These are phyloP conservation scores for Indri indri DNA, from an alignment of 2,113 vertebrate species.

Conservation along the genomic window DNA sequence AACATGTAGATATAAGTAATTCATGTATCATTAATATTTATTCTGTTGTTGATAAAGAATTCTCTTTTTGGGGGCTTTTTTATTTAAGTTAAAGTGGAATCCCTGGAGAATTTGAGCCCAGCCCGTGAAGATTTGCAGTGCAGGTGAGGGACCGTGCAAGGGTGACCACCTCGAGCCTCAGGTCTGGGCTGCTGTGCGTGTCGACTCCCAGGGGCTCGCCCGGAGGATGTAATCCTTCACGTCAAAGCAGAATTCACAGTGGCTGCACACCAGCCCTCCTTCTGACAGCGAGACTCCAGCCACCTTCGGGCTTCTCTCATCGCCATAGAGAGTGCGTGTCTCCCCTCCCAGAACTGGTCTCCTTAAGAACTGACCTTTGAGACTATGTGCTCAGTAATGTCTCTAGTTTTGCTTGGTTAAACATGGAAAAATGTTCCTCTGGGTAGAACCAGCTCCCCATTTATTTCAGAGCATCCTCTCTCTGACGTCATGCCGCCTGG, in stretches of 20 bases:
- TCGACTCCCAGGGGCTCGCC: background rate
- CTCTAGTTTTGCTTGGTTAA: constrained; percentile 62
- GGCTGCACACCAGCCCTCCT: background rate
- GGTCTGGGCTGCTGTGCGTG: rapidly evolving
- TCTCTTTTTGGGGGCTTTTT: background rate
- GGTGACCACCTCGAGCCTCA: background rate
- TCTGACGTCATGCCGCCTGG: constrained; percentile 20
- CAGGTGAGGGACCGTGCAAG: background rate
- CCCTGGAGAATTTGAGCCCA: background rate
- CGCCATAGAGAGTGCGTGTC: rapidly evolving
- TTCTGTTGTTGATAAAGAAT: background rate
- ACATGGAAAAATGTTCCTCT: constrained; percentile 59
- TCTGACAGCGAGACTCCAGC: background rate
- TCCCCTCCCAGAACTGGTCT: background rate
- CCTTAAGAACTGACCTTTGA: constrained; percentile 52
- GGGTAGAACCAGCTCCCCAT: constrained; percentile 27
- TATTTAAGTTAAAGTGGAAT: background rate
- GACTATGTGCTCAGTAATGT: constrained; percentile 41
- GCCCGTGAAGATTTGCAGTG: background rate
- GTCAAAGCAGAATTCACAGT: background rate
- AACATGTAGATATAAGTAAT: background rate
- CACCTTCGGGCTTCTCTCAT: background rate
- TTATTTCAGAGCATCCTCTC: constrained; percentile 57
- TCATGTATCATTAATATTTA: background rate
- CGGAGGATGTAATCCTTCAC: background rate